Evolutionary conservation across 1,140 invertebrate genomes (phyloP).

Genomic region (Diorhabda elongata): DNA sequence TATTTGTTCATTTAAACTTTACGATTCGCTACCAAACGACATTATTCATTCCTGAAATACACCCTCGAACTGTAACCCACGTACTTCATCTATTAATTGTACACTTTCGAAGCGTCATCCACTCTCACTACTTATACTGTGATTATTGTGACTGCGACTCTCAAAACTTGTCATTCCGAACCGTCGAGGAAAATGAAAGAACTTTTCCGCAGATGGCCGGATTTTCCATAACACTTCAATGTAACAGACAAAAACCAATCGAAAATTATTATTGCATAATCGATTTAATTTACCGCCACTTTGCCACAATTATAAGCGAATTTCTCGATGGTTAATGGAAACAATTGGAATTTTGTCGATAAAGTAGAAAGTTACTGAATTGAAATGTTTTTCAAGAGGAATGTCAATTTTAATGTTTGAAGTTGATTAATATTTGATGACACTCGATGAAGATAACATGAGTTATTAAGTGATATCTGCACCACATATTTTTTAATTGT

Average conservation of each 20-base stretch:
- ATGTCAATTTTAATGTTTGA: too few relatives aligned
- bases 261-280: neutral
- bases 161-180: neutral
- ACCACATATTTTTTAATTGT: too few relatives aligned
- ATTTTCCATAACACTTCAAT: neutral
- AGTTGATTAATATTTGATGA: too few relatives aligned
- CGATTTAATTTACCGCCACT: neutral
- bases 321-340: neutral
- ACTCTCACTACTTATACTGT: conserved; percentile 23
- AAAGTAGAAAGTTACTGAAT: too few relatives aligned
- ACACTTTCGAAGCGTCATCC: conserved; percentile 24
- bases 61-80: neutral
- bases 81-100: conserved; percentile 15
- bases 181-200: neutral
- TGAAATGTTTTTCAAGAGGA: too few relatives aligned
- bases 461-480: too few relatives aligned
- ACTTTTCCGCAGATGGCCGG: neutral
- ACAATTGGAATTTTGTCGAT: neutral
- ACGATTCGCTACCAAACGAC: neutral
- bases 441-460: too few relatives aligned
- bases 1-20: neutral
- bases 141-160: conserved; percentile 27
- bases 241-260: neutral
- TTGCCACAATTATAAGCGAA: neutral
- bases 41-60: neutral